Conservation (phyloP, 2,113 vertebrate genomes). For the Drymodes brunneopygia region DNA sequence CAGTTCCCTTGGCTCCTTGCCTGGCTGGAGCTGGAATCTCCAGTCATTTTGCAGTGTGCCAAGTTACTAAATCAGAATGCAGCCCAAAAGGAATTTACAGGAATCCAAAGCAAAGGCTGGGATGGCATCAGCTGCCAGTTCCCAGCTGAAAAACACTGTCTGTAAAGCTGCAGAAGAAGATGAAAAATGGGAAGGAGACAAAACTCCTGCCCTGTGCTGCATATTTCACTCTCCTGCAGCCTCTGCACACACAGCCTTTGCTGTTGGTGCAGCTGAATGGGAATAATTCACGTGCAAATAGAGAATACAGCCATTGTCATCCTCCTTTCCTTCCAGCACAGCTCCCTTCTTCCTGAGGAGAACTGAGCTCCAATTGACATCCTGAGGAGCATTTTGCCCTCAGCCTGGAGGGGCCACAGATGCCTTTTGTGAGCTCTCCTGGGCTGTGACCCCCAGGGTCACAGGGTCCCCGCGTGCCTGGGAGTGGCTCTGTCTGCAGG, state of each 20-base stretch:
- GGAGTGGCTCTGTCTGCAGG: not conserved
- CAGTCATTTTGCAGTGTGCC: not conserved
- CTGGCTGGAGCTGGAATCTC: not conserved
- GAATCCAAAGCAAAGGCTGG: not conserved
- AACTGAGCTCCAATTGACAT: not conserved
- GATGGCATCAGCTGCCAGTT: not conserved
- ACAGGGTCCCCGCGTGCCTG: not conserved
- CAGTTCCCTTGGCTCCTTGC: not conserved
- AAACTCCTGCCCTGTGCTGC: not conserved
- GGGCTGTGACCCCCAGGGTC: not conserved
- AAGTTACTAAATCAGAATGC: not conserved
- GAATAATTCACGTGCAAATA: not conserved
- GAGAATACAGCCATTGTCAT: conserved; percentile 3
- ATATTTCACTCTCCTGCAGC: not conserved
- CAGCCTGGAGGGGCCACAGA: too few species aligned
- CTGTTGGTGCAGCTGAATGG: not conserved
- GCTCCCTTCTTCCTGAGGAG: not conserved
- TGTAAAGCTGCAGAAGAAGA: not conserved
- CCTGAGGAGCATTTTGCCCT: not conserved
- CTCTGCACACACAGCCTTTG: not conserved
- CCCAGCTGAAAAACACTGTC: not conserved
- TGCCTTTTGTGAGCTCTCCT: not conserved
- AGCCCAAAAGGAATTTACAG: not conserved
- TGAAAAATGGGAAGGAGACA: not conserved
- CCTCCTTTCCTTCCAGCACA: not conserved